A percentile compares a stretch with the other conserved stretches of the same genome.
phyloP scores from a whole-genome alignment of 2,113 vertebrate genomes.

The Oreochromis niloticus region DNA sequence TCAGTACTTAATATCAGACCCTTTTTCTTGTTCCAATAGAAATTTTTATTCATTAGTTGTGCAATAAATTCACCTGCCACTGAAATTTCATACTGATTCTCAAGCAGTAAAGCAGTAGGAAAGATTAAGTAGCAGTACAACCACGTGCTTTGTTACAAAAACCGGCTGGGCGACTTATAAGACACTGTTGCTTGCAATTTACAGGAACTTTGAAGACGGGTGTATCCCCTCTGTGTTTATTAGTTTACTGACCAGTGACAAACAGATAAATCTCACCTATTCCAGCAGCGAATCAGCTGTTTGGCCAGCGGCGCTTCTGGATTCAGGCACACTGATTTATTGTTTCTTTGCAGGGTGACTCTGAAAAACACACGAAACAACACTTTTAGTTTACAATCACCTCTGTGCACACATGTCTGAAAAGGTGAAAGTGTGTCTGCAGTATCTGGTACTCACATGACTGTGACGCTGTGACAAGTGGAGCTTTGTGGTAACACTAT shows the following conservation, averaged over 20 bases:
- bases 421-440: background rate
- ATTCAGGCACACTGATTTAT: constrained; percentile 55
- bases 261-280: constrained; percentile 39
- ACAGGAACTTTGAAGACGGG: background rate
- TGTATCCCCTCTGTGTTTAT: background rate
- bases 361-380: constrained; percentile 46
- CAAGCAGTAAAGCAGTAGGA: background rate
- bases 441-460: constrained; percentile 65
- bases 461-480: constrained; percentile 52
- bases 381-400: background rate
- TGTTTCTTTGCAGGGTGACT: constrained; percentile 41
- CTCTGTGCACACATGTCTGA: background rate
- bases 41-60: background rate
- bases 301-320: constrained; percentile 50
- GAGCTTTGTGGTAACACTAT: constrained; percentile 19
- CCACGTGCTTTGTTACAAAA: background rate
- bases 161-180: constrained; percentile 8
- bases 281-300: constrained; percentile 66
- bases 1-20: background rate
- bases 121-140: background rate
- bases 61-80: background rate
- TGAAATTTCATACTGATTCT: background rate
- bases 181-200: background rate
- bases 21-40: background rate
- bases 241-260: background rate